Percentiles rank a stretch among this genome's conserved stretches.
These are phyloP conservation scores for Aphelinus certus DNA, from an alignment of 1,140 invertebrate species.

Conservation along the genomic window DNA sequence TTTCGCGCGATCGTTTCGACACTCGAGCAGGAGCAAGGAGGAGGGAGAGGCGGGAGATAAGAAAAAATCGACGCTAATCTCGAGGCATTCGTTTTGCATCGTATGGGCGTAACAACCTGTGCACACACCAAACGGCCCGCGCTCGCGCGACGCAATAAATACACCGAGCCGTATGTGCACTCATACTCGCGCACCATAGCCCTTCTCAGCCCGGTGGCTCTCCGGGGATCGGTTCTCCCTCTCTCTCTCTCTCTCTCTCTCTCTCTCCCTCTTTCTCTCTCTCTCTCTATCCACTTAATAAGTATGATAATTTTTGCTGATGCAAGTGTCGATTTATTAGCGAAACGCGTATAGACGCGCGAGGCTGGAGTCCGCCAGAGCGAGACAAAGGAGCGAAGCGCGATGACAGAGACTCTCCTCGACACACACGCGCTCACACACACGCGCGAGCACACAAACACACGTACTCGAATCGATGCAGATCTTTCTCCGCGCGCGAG, in stretches of 20 bases:
- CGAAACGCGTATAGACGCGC: slow-evolving; percentile 3
- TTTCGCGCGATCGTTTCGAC: no score
- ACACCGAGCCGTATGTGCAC: no score
- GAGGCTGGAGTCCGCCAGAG: slow-evolving; percentile 1
- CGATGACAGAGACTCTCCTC: slow-evolving; percentile 12
- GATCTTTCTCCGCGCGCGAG: slow-evolving; percentile 37
- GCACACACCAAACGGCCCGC: neutral
- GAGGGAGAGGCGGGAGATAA: neutral
- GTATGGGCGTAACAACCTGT: slow-evolving; percentile 8
- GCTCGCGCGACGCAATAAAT: slow-evolving; percentile 6
- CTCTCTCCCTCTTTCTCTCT: no score
- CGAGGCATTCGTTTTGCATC: slow-evolving; percentile 6
- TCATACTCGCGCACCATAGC: neutral
- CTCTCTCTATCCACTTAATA: neutral
- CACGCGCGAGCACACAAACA: slow-evolving; percentile 16
- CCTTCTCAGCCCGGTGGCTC: slow-evolving; percentile 28
- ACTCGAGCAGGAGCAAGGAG: no score
- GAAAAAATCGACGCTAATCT: neutral
- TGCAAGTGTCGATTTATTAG: slow-evolving; percentile 33
- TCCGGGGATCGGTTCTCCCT: slow-evolving; percentile 1
- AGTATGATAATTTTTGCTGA: slow-evolving; percentile 18
- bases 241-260: no score
- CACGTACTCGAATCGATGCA: slow-evolving; percentile 22
- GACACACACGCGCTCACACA: no score
- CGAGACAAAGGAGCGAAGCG: slow-evolving; percentile 21